A percentile compares a stretch with the other conserved stretches of the same genome.
Evolutionary conservation across 2,113 vertebrate species (phyloP).

Genomic region (Urocolius indicus): DNA sequence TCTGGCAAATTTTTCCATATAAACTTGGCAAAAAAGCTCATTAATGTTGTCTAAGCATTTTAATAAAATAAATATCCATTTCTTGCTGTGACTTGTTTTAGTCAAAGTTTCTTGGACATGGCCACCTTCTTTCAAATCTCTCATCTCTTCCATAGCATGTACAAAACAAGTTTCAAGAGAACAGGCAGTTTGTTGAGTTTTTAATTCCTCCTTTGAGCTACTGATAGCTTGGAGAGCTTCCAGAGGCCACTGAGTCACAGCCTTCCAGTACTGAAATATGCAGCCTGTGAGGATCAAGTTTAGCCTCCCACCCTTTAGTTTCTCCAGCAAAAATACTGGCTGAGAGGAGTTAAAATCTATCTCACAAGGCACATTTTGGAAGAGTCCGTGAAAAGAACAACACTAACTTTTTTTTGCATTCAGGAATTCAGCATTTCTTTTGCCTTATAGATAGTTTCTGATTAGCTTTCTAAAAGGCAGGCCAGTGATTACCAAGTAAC

Average conservation of each 20-base stretch:
- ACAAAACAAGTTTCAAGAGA: constrained; percentile 27
- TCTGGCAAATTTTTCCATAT: neutral
- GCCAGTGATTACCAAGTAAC: neutral
- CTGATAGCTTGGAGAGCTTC: constrained; percentile 32
- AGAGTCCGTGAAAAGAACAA: neutral
- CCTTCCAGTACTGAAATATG: constrained; percentile 29
- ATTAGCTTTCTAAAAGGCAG: neutral
- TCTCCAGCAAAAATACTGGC: neutral
- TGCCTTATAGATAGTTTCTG: neutral
- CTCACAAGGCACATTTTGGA: neutral
- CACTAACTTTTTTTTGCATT: neutral
- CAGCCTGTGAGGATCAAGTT: constrained; percentile 4
- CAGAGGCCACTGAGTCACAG: constrained; percentile 46
- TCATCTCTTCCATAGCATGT: constrained; percentile 9
- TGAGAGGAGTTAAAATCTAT: neutral
- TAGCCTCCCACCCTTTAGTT: constrained; percentile 10
- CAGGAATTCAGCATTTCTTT: neutral
- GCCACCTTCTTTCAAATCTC: neutral
- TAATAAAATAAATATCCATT: neutral
- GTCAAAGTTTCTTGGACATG: neutral
- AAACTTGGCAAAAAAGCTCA: neutral
- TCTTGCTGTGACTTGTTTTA: neutral
- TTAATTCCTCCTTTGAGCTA: constrained; percentile 36
- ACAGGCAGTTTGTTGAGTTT: neutral
- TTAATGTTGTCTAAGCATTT: neutral